Conservation (phyloP, 1,140 invertebrate species). For the Stegodyphus mimosarum region DNA sequence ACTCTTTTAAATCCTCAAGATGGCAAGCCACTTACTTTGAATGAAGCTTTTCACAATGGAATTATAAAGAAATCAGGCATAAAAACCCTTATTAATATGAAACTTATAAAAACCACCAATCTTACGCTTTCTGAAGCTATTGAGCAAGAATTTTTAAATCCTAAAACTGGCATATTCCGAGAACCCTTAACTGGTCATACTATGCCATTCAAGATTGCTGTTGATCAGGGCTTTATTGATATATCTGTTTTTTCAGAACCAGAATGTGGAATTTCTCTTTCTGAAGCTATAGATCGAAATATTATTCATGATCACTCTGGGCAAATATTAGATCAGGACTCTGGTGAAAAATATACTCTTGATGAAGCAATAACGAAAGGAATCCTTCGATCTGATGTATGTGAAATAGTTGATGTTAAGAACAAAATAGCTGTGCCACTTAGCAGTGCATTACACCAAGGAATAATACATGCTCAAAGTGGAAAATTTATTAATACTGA, state of each 20-base stretch:
- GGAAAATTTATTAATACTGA: slow-evolving; percentile 82
- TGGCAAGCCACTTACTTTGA: slow-evolving; percentile 79
- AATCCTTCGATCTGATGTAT: slow-evolving; percentile 79
- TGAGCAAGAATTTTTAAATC: slow-evolving; percentile 77
- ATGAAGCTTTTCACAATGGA: slow-evolving; percentile 79
- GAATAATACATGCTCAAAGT: slow-evolving; percentile 81
- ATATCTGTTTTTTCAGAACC: slow-evolving; percentile 69
- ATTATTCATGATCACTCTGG: slow-evolving; percentile 81
- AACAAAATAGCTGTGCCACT: slow-evolving; percentile 83
- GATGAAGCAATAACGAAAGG: slow-evolving; percentile 82
- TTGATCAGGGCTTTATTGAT: slow-evolving; percentile 67
- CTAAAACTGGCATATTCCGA: slow-evolving; percentile 78
- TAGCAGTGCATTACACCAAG: slow-evolving; percentile 78
- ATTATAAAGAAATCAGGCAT: slow-evolving; percentile 66
- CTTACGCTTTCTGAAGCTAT: slow-evolving; percentile 81
- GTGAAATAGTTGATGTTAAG: slow-evolving; percentile 84
- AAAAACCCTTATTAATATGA: slow-evolving; percentile 52
- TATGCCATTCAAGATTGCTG: slow-evolving; percentile 71
- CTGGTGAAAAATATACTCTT: slow-evolving; percentile 82
- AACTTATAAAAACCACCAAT: slow-evolving; percentile 42
- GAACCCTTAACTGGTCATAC: slow-evolving; percentile 73
- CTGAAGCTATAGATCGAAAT: slow-evolving; percentile 83
- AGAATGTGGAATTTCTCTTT: slow-evolving; percentile 74
- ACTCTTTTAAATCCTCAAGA: slow-evolving; percentile 70
- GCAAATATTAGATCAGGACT: slow-evolving; percentile 83